These are phyloP conservation scores for Orientallactaga bullata DNA, from an alignment of 2,113 vertebrate species.

Conservation along the genomic window DNA sequence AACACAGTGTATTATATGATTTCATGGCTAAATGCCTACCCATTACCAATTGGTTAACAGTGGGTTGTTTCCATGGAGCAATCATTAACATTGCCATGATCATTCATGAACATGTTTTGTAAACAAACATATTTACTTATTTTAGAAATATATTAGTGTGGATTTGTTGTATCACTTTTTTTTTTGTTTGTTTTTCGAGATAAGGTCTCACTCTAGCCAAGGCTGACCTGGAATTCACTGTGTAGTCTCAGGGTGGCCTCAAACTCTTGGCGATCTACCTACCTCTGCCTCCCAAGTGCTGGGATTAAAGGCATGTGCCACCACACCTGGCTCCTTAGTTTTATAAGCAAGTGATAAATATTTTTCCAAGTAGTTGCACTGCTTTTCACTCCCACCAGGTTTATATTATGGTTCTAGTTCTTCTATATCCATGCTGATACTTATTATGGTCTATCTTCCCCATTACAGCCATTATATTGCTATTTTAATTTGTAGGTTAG, in stretches of 20 bases:
- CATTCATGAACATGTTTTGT: neutral
- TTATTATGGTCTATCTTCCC: neutral
- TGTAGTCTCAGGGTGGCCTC: no score
- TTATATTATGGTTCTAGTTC: neutral
- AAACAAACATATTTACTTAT: constrained; percentile 7
- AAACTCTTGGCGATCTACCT: no score
- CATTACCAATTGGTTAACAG: neutral
- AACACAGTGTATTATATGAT: neutral
- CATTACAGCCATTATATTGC: neutral
- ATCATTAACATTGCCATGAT: neutral
- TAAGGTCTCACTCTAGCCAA: no score
- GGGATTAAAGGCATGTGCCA: no score
- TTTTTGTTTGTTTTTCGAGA: no score
- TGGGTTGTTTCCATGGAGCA: neutral
- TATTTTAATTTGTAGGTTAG: neutral
- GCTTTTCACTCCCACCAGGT: neutral
- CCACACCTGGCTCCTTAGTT: no score
- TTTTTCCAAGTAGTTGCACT: no score
- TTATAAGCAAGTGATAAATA: neutral
- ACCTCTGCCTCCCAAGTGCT: no score
- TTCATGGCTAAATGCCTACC: neutral
- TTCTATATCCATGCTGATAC: neutral
- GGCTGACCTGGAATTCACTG: no score
- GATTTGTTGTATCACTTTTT: neutral
- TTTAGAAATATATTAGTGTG: neutral